Evolutionary conservation across 1,140 invertebrate genomes (phyloP), one percentile per base, ranked within the genome.

Genomic region (Lasaia peninsularis): DNA sequence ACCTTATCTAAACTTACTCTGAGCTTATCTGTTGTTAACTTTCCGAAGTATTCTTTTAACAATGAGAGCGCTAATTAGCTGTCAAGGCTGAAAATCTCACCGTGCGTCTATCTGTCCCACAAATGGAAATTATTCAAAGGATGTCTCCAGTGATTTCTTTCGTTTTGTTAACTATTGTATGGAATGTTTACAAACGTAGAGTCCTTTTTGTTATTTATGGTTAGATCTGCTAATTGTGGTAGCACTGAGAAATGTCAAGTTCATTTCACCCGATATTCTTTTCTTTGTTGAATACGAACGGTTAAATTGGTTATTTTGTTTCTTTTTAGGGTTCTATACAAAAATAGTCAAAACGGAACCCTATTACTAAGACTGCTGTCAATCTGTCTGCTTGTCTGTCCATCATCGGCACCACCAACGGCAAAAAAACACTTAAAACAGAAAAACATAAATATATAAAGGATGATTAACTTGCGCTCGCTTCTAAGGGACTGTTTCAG

Each of bases 51-150:
- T 85, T 80, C 69, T 61, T 79, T 84, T 80, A 84, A 88, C 85
- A 88, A 88, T 84, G 77, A 83, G 72, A 69, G 69, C 71, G 64
- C 79, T 88, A 88, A 88, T 88, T 88, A 88, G 80, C 86, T 88
- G 86, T 86, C 86, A 86, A 72, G 75, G 70, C 72, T 80, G 68
- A 64, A 82, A 75, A 77, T 73, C 75, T 67, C 32, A 28, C 28
- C 65, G 68, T 65, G 65, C 71, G 73, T 76, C 68, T 74, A 75
- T 82, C 78, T 79, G 71, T 80, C 75, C 73, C 78, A 79, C 80
- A 82, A 85, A 76, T 71, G 71, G 68, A 71, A 88, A 88, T 88
- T 80, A 88, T 86, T 88, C 81, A 88, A 78, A 75, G 71, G 80
- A 81, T 74, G 74, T 84, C 80, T 86, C 82, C 72, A 69, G 80